Conservation (phyloP, 1,140 invertebrate species). For the Pogonomyrmex barbatus region DNA sequence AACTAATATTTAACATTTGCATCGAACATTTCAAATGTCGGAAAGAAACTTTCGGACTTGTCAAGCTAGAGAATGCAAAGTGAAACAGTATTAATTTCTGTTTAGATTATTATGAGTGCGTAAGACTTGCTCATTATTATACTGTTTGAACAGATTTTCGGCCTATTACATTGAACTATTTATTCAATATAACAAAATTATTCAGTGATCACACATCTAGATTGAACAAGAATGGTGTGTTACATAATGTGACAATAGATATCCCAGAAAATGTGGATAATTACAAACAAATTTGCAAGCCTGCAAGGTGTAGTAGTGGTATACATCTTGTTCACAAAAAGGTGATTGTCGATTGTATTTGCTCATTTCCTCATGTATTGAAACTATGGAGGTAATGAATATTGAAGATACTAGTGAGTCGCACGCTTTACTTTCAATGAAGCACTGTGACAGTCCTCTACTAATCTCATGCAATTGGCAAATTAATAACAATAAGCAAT, state of each 20-base stretch:
- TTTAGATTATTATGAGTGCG: no score
- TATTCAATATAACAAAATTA: no score
- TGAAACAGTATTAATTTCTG: neutral
- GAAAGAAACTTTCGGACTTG: neutral
- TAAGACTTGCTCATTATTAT: no score
- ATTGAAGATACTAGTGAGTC: neutral
- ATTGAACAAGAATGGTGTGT: neutral
- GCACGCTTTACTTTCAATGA: neutral
- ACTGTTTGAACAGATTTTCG: neutral
- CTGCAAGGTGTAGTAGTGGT: neutral
- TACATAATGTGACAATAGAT: neutral
- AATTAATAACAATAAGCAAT: constrained; percentile 73
- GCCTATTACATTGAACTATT: neutral
- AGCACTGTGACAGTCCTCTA: constrained; percentile 49
- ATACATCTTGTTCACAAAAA: neutral
- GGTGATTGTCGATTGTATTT: neutral
- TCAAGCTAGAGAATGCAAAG: neutral
- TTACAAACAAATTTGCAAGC: neutral
- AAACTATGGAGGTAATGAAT: constrained; percentile 30
- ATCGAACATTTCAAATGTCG: neutral
- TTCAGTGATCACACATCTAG: no score
- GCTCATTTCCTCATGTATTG: neutral
- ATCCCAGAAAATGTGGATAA: constrained; percentile 18
- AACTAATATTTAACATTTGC: constrained; percentile 9
- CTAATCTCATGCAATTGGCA: constrained; percentile 80